Evolutionary conservation across 2,797 vertebrate species (phyloP).

Genomic region (Pseudocheirus occidentalis): DNA sequence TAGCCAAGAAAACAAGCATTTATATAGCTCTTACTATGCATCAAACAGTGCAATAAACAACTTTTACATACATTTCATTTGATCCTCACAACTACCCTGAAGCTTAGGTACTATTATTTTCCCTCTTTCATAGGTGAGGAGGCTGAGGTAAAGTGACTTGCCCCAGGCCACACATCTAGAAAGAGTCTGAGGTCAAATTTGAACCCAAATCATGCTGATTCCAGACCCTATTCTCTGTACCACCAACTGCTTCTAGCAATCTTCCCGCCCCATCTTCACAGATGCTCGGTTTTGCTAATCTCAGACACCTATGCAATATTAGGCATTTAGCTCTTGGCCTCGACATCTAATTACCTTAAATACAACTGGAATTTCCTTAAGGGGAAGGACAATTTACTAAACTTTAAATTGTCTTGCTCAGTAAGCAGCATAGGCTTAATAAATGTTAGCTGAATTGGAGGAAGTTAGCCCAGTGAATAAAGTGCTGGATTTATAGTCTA

Average conservation of each 20-base stretch:
- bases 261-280: too few relatives aligned
- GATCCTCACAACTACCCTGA: background rate
- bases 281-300: too few relatives aligned
- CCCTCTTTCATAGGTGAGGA: background rate
- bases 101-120: background rate
- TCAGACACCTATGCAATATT: background rate
- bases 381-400: background rate
- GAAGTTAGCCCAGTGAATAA: background rate
- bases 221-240: background rate
- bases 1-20: background rate
- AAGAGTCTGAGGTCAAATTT: background rate
- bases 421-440: background rate
- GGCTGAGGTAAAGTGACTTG: background rate
- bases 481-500: too few relatives aligned
- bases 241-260: background rate
- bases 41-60: background rate
- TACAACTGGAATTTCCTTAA: background rate
- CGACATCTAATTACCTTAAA: background rate
- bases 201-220: background rate
- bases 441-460: background rate
- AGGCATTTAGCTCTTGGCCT: background rate
- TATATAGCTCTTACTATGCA: background rate
- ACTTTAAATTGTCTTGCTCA: background rate
- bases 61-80: background rate
- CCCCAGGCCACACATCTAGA: background rate